Evolutionary conservation across 2,797 vertebrate species (phyloP), one percentile per base, ranked within the genome.

Genomic region (Bufotes viridis): DNA sequence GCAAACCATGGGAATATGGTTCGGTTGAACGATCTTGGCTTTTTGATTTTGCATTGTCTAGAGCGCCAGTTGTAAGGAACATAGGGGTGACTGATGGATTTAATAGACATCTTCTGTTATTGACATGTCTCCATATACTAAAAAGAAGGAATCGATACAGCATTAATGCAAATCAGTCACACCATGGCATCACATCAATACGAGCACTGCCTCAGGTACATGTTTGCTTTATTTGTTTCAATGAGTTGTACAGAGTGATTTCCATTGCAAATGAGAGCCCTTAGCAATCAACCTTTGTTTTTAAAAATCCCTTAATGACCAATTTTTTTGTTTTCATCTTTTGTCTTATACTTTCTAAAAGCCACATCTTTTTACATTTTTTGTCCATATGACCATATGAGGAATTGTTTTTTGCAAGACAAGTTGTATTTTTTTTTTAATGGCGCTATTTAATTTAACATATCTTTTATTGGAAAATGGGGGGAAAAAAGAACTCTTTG

Each of bases 151-250:
- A 87, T 55, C 86, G 92, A 84, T 95, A 92, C 90, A 93, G 92
- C 18, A 87, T 95, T 87, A 90, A 96, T 88, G 93, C 93, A 92
- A 95, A 95, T 86, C 96, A 93, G 93, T 94, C 91, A 90, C 92
- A 93, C 4, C 91, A 93, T 18, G 97, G 96, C 7, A 93, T 99
- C 24, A 94, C 96, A 0, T 99, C 98, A 74, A 94, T 99, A 91
- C 93, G 98, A 91, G 98, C 98, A 9, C 94, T 96, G 86, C 98
- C 98, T 0, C 96, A 96, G 96, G 98, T 99, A 92, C 93, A 34
- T 34, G 0, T 74, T 34, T 55, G 26, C n/a, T 57, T 74, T 17
- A 29, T 70, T 42, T 42, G 42, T 42, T 42, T 6, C 6, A 5
- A 42, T 4, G 42, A 42, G 42, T 42, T 42, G 2, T 42, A 42